Evolutionary conservation across 2,888 invertebrate genomes (phyloP), one percentile per base, ranked within the genome.

Genomic region (Lasioglossum villosulum): DNA sequence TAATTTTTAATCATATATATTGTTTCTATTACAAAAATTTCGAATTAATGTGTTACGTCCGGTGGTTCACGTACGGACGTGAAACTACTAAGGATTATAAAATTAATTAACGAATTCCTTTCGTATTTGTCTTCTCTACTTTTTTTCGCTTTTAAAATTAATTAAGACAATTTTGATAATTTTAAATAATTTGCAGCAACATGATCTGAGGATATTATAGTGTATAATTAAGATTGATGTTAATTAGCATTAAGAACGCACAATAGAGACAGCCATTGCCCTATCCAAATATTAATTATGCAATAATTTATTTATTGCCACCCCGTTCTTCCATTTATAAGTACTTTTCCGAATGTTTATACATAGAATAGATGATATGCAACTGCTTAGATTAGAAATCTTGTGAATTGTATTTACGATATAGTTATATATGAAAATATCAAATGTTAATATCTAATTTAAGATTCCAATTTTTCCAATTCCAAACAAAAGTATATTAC

Each of bases 251-350:
- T 23, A 75, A 39, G 59, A 73, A 45, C 70, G 45, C 42, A 68
- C 63, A 80, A 72, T 27, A 30, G 34, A 52, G 27, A 68, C 39
- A 75, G 4, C n/a, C 73, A 48, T 75, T 68, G 48, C 59, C 39
- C 30, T 77, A 39, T 34, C 39, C 66, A 59, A 59, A 75, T n/a
- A 37, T 77, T 82, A 45, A 63, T 77, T 34, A 59, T 34, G 19
- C 71, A 75, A n/a, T 75, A 80, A 37, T 83, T 52, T 52, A 42
- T 30, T n/a, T 63, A 75, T 71, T 80, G 59, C 34, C 27, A 68
- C 48, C n/a, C 37, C 66, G 71, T n/a, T 85, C 86, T 86, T 86
- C 86, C 86, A 85, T 86, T 82, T 82, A 80, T 66, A 75, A 66
- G n/a, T 34, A 19, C 10, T 48, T 81, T 82, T 74, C 76, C 75